Evolutionary conservation across 2,888 invertebrate species (phyloP).

Genomic region (Ochropleura leucogaster): DNA sequence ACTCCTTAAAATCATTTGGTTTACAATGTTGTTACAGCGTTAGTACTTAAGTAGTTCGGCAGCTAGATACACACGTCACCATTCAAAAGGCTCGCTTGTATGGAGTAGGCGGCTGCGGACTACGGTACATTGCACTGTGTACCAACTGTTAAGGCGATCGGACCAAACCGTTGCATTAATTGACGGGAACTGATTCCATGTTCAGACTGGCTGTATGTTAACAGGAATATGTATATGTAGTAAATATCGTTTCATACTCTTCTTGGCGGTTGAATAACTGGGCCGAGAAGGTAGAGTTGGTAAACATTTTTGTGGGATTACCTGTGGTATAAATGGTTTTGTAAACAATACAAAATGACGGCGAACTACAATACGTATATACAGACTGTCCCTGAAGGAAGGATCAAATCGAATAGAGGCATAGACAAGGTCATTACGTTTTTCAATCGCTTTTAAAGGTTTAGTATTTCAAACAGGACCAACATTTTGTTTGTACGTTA

Average conservation of each 20-base stretch:
- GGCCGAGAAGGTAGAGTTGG: neutral
- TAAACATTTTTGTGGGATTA: neutral
- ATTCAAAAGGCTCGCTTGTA: neutral
- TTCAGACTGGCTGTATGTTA: neutral
- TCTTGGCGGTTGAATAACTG: neutral
- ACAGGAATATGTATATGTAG: neutral
- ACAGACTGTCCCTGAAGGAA: too few relatives aligned
- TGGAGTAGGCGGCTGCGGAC: neutral
- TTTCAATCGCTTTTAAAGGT: neutral
- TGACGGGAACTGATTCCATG: conserved; percentile 21
- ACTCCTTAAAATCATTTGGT: too few relatives aligned
- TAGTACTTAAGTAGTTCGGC: too few relatives aligned
- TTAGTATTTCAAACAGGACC: neutral
- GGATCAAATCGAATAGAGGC: too few relatives aligned
- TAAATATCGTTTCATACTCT: neutral
- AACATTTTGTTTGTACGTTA: neutral
- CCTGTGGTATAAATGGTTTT: neutral
- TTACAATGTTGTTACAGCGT: too few relatives aligned
- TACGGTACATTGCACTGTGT: conserved; percentile 19
- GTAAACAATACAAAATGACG: neutral
- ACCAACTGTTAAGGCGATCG: neutral
- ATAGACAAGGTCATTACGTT: too few relatives aligned
- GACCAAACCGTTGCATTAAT: neutral
- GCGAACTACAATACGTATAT: neutral
- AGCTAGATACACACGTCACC: neutral